Conservation (phyloP, 1,140 invertebrate species). For the Aethina tumida region DNA sequence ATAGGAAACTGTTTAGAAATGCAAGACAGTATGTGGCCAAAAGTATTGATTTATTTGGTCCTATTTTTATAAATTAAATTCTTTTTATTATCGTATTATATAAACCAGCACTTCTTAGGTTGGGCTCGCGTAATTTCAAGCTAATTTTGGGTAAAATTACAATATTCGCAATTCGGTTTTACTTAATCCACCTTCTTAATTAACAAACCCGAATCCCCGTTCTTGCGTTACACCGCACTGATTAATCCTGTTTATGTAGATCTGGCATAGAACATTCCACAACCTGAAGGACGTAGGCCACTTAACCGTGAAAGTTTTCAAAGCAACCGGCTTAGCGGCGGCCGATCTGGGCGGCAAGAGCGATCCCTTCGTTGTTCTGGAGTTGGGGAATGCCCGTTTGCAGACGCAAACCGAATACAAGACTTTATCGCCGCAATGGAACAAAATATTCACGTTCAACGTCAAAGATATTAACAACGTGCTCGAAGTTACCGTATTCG, state of each 20-base stretch:
- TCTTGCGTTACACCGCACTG: too few relatives aligned
- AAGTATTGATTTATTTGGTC: too few relatives aligned
- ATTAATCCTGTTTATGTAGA: slow-evolving; percentile 39
- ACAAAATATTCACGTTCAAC: slow-evolving; percentile 97
- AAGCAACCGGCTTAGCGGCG: slow-evolving; percentile 78
- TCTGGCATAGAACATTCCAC: slow-evolving; percentile 57
- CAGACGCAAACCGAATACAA: slow-evolving; percentile 99
- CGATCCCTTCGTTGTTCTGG: slow-evolving; percentile 96
- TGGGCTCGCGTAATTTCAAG: too few relatives aligned
- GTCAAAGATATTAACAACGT: slow-evolving; percentile 96
- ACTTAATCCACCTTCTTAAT: too few relatives aligned
- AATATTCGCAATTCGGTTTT: too few relatives aligned
- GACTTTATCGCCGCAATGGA: slow-evolving; percentile 92
- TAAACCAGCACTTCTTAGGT: too few relatives aligned
- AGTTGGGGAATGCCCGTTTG: slow-evolving; percentile 86
- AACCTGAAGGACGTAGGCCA: slow-evolving; percentile 77
- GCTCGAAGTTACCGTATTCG: slow-evolving; percentile 94
- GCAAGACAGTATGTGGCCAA: too few relatives aligned
- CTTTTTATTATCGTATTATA: too few relatives aligned
- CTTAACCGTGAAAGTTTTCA: slow-evolving; percentile 81
- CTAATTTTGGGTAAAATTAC: too few relatives aligned
- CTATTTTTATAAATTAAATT: too few relatives aligned
- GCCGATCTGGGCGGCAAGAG: slow-evolving; percentile 89
- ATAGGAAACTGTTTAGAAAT: too few relatives aligned
- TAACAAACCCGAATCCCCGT: too few relatives aligned